Evolutionary conservation across 2,797 vertebrate genomes (phyloP), one percentile per base, ranked within the genome.

Genomic region (Peromyscus attwateri): DNA sequence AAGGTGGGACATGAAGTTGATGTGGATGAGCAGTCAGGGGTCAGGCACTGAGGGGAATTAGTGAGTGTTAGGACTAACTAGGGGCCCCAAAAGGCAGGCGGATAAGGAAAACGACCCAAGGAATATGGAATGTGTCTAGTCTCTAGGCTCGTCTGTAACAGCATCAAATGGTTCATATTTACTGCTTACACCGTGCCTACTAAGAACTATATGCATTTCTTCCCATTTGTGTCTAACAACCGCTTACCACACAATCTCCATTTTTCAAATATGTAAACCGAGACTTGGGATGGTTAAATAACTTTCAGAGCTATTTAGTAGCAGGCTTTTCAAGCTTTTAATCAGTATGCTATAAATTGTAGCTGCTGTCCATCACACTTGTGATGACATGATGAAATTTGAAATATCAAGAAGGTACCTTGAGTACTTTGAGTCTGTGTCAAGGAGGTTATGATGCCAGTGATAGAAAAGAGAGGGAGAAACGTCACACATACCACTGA

Each of bases 181-280:
- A 31, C 68, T 80, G 13, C 73, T 95, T 88, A 81, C 29, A 25
- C 34, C 23, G 55, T 60, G 19, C 2, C 29, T 75, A 40, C 43
- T 85, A 93, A 91, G 19, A 91, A 66, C 19, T 89, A 66, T 31
- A 89, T 29, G 25, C 23, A 43, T 62, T 83, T 80, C 52, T 84
- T 31, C 25, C 79, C 52, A 70, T 46, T 84, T 88, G 57, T 88
- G 83, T 27, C 13, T 55, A 68, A 89, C 31, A 94, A n/a, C 34
- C 12, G 55, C 14, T 17, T 46, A 94, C 73, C 79, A 37, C 23
- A 92, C 5, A 9, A 68, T 37, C 25, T 46, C 13, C 7, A 68
- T 66, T 85, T 96, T 91, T n/a, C 60, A 82, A 52, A 91, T 14
- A 76, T 73, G 43, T 89, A 89, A 92, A 96, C 14, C 62, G 95